Evolutionary conservation across 2,888 invertebrate genomes (phyloP).

Genomic region (Xylota segnis): DNA sequence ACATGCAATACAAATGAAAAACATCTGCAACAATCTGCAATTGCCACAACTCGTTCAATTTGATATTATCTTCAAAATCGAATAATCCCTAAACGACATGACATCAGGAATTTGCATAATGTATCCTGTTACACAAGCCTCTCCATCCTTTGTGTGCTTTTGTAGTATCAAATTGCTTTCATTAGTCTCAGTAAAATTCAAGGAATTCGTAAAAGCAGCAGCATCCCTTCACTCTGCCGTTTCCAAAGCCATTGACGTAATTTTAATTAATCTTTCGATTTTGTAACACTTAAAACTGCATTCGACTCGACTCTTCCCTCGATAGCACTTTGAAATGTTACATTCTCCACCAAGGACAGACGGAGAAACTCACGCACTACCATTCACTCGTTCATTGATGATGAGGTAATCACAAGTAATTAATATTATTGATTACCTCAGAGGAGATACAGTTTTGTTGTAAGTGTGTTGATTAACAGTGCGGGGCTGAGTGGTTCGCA

Average conservation of each 20-base stretch:
- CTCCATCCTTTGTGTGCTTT: slow-evolving; percentile 19
- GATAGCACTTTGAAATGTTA: neutral
- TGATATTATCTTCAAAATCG: too few species aligned
- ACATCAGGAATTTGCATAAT: slow-evolving; percentile 35
- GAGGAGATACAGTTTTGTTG: slow-evolving; percentile 18
- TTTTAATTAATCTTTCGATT: slow-evolving; percentile 44
- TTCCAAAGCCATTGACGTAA: slow-evolving; percentile 31
- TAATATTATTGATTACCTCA: slow-evolving; percentile 44
- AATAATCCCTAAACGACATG: neutral
- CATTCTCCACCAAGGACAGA: neutral
- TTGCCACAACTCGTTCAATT: too few species aligned
- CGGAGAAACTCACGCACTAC: neutral
- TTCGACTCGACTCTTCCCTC: neutral
- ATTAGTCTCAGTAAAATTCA: slow-evolving; percentile 23
- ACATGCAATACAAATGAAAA: too few species aligned
- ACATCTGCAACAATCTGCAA: too few species aligned
- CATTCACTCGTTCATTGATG: slow-evolving; percentile 14
- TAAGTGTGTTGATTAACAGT: neutral
- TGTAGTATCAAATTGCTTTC: slow-evolving; percentile 35
- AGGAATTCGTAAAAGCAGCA: neutral
- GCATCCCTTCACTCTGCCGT: neutral
- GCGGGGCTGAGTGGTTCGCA: slow-evolving; percentile 15
- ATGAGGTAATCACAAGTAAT: slow-evolving; percentile 43
- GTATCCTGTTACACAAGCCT: slow-evolving; percentile 16
- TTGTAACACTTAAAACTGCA: slow-evolving; percentile 35